Percentiles rank a stretch among this genome's conserved stretches.
phyloP scores from a whole-genome alignment of 2,888 invertebrate species.

The Ormia ochracea region DNA sequence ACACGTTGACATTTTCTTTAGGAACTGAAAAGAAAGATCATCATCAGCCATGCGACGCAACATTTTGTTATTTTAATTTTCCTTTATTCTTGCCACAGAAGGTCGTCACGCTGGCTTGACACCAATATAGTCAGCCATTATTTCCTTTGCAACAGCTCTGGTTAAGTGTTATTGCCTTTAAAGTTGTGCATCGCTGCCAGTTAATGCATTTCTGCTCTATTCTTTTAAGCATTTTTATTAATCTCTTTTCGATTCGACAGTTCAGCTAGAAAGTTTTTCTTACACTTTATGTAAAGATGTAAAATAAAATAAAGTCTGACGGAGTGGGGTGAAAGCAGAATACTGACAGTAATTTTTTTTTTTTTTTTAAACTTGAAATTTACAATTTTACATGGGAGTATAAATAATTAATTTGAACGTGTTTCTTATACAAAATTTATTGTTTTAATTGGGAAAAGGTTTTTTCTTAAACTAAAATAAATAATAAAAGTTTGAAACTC shows the following conservation, averaged over 20 bases:
- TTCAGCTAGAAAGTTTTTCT: background rate
- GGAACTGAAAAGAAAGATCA: background rate
- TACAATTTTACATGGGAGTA: too few species aligned
- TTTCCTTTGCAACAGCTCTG: background rate
- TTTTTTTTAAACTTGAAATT: too few species aligned
- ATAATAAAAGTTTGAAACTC: too few species aligned
- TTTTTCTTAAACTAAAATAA: too few species aligned
- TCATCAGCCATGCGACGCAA: constrained; percentile 11
- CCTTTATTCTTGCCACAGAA: constrained; percentile 4
- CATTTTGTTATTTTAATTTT: constrained; percentile 18
- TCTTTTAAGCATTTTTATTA: background rate
- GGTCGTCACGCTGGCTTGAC: constrained; percentile 46
- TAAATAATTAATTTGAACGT: too few species aligned
- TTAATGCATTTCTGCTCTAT: constrained; percentile 17
- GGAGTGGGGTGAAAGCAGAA: too few species aligned
- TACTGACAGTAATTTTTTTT: too few species aligned
- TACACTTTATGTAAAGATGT: background rate
- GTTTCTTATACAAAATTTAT: too few species aligned
- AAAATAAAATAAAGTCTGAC: too few species aligned
- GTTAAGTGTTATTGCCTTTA: background rate
- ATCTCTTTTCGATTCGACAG: background rate
- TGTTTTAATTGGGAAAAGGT: too few species aligned
- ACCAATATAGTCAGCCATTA: constrained; percentile 20
- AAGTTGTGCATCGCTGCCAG: constrained; percentile 14
- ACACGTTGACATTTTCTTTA: constrained; percentile 33